Evolutionary conservation across 2,113 vertebrate genomes (phyloP).

Genomic region (Lagopus leucura): DNA sequence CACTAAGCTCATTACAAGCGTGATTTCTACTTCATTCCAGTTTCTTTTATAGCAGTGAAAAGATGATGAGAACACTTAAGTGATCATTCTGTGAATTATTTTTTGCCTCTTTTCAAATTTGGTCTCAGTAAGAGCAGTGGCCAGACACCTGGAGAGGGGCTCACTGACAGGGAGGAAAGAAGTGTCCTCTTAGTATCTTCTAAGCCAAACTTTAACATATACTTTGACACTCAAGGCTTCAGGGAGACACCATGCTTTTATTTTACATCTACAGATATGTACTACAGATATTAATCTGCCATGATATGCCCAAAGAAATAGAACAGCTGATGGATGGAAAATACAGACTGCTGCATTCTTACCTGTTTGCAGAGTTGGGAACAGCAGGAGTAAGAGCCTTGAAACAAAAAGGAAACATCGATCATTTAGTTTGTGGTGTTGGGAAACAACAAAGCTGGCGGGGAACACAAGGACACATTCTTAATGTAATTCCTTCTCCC

Average conservation of each 20-base stretch:
- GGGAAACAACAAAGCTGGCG: not conserved
- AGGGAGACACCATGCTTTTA: not conserved
- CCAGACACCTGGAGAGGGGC: not conserved
- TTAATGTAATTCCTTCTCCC: not conserved
- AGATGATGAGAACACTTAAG: not conserved
- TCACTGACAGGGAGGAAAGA: not conserved
- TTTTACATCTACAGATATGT: not conserved
- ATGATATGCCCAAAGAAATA: fast-evolving
- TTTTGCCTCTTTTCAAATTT: not conserved
- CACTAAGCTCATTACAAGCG: not conserved
- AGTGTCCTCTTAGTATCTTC: not conserved
- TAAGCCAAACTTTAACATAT: not conserved
- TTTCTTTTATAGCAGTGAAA: not conserved
- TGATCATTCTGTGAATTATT: not conserved
- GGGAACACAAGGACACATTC: not conserved
- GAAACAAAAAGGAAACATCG: not conserved
- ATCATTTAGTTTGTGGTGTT: not conserved
- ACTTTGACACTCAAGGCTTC: not conserved
- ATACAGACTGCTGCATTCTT: not conserved
- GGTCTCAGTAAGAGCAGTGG: conserved; percentile 10
- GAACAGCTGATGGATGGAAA: not conserved
- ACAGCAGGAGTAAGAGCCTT: conserved; percentile 81
- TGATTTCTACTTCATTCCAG: not conserved
- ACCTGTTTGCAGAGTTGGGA: conserved; percentile 86
- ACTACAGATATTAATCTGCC: not conserved